phyloP scores from a whole-genome alignment of 2,797 vertebrate genomes.

The Semaprochilodus insignis region DNA sequence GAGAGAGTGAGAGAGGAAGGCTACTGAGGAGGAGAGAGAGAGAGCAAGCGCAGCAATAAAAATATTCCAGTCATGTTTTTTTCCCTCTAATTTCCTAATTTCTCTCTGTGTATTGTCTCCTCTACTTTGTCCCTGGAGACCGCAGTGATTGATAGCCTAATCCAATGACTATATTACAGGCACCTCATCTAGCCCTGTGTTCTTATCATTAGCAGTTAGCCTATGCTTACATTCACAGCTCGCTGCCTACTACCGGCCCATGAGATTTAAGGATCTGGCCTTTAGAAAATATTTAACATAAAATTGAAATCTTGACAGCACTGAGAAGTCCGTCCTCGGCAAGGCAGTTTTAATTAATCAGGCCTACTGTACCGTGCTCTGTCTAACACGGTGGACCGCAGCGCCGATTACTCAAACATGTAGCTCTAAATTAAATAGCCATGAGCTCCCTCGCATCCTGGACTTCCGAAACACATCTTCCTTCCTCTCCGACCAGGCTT shows the following conservation, averaged over 20 bases:
- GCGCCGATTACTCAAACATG: constrained; percentile 76
- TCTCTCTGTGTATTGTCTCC: constrained; percentile 83
- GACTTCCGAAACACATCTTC: constrained; percentile 36
- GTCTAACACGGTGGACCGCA: constrained; percentile 79
- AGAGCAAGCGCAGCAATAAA: constrained; percentile 50
- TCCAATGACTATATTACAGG: constrained; percentile 86
- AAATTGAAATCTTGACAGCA: constrained; percentile 90
- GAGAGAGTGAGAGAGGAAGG: constrained; percentile 65
- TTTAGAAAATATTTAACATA: constrained; percentile 94
- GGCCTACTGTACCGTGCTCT: constrained; percentile 79
- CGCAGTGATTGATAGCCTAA: constrained; percentile 87
- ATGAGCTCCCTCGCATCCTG: constrained; percentile 58
- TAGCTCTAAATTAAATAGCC: constrained; percentile 80
- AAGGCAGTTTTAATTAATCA: constrained; percentile 87
- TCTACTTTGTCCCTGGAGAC: constrained; percentile 75
- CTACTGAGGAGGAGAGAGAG: constrained; percentile 62
- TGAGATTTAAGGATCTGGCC: constrained; percentile 91
- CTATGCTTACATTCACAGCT: constrained; percentile 91
- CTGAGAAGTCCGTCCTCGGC: constrained; percentile 83
- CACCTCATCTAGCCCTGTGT: constrained; percentile 83
- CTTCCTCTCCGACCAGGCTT: background rate
- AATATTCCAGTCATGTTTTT: constrained; percentile 80
- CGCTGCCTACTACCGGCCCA: constrained; percentile 85
- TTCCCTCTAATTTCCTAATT: constrained; percentile 75
- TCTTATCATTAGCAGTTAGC: constrained; percentile 93